phyloP scores from a whole-genome alignment of 2,113 vertebrate species.

The Oryzias celebensis region DNA sequence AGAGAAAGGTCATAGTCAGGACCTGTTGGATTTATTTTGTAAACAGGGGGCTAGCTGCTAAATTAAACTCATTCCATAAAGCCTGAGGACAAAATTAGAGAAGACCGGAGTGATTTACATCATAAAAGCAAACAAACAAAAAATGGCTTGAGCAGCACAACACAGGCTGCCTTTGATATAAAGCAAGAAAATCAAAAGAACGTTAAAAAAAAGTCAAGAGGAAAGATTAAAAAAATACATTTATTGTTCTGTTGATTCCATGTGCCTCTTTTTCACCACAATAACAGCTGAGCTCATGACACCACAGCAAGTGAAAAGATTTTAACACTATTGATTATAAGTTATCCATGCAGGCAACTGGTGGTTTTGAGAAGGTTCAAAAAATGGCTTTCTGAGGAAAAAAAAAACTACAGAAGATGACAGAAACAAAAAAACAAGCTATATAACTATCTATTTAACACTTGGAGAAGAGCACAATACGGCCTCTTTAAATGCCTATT shows the following conservation, averaged over 20 bases:
- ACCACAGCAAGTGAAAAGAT: not conserved
- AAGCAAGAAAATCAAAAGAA: not conserved
- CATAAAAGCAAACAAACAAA: constrained; percentile 50
- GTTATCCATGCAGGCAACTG: no score
- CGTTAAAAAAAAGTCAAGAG: not conserved
- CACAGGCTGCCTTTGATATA: constrained; percentile 19
- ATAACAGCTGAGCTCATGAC: not conserved
- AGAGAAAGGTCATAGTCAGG: constrained; percentile 69
- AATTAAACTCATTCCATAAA: constrained; percentile 56
- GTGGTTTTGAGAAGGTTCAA: not conserved
- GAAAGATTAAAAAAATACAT: not conserved
- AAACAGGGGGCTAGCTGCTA: constrained; percentile 55
- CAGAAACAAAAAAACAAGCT: constrained; percentile 23
- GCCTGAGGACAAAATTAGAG: constrained; percentile 50
- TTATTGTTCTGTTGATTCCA: no score
- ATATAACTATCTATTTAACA: not conserved
- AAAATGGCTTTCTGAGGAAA: not conserved
- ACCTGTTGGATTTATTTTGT: constrained; percentile 66
- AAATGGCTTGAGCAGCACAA: constrained; percentile 18
- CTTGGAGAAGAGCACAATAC: not conserved
- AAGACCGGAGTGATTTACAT: constrained; percentile 54
- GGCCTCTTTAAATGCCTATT: no score
- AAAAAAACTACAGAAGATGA: constrained; percentile 8
- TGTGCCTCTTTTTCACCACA: not conserved
- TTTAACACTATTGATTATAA: not conserved